Base-by-base conservation (phyloP, 2,888 invertebrate species). In the Leptinotarsa tumamoca region DNA sequence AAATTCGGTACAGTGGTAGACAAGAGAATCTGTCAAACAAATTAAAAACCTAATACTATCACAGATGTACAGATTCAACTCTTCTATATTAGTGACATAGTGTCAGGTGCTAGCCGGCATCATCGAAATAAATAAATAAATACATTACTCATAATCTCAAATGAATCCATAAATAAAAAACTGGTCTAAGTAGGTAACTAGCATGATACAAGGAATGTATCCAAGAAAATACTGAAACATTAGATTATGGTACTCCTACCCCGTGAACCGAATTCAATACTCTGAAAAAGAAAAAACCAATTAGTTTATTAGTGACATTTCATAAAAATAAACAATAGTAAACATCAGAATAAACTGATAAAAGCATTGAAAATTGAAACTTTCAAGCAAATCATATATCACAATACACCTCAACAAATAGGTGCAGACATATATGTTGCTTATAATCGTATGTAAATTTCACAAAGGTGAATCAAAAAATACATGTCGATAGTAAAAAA, bases 61-160 rank as follows among this genome's bases (percentile, higher is more conserved):
- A 68, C 72, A 72, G 72, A 67, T 61, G 21, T 72, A 68, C 49
- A 73, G 23, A 67, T 49, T 58, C 18, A 72, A 67, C 43, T 33
- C 43, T 63, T 43, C 63, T 63, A 63, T 43, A 33, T 33, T 43
- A 63, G n/a, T 63, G 63, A 70, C 70, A 70, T 49, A 70, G 50
- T 58, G 33, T 56, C 58, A 49, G 21, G 61, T 70, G 58, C 50
- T 49, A 56, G 69, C n/a, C n/a, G 69, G 69, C 63, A 27, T 18
- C 43, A 69, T 33, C 4, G 27, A 50, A 69, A 70, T 70, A 70
- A 70, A 70, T 70, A 70, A 70, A 70, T 70, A 58, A 70, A 69
- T 56, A 69, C 43, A 27, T 58, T 33, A 70, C 49, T 70, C 21
- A 43, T 14, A 70, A 70, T 70, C 58, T 56, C 58, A 70, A 43